Conservation (phyloP, 2,888 invertebrate genomes). For the Polietes domitor region DNA sequence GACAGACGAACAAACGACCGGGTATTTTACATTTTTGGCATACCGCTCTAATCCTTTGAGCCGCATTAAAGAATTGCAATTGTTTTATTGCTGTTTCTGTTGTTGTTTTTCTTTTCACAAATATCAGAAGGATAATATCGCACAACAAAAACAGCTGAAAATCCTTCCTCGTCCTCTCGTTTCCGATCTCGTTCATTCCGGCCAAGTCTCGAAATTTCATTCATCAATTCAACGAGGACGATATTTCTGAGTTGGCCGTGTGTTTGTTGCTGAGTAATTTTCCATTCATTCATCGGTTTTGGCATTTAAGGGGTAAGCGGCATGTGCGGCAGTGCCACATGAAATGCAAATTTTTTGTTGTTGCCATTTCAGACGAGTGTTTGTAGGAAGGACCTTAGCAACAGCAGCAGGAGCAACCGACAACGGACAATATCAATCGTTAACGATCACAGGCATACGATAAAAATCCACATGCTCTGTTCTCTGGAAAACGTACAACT, state of each 20-base stretch:
- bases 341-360: constrained; percentile 55
- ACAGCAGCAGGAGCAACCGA: constrained; percentile 41
- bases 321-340: background rate
- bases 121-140: constrained; percentile 18
- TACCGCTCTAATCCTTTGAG: constrained; percentile 55
- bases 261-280: constrained; percentile 42
- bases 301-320: constrained; percentile 33
- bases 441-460: constrained; percentile 38
- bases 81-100: constrained; percentile 40
- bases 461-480: constrained; percentile 42
- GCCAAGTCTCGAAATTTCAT: constrained; percentile 35
- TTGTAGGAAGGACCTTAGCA: constrained; percentile 53
- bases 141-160: constrained; percentile 50
- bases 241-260: too few species aligned
- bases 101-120: too few species aligned
- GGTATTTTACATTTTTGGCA: constrained; percentile 13
- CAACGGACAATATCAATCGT: constrained; percentile 15
- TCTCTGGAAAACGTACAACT: constrained; percentile 2
- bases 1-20: background rate
- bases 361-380: constrained; percentile 1
- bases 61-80: constrained; percentile 39
- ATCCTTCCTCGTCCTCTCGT: constrained; percentile 16
- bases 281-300: constrained; percentile 41
- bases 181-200: background rate
- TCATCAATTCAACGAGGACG: constrained; percentile 11